Percentiles rank a stretch among this genome's conserved stretches.
Conservation (phyloP, 2,113 vertebrate species). For the Axis porcinus region DNA sequence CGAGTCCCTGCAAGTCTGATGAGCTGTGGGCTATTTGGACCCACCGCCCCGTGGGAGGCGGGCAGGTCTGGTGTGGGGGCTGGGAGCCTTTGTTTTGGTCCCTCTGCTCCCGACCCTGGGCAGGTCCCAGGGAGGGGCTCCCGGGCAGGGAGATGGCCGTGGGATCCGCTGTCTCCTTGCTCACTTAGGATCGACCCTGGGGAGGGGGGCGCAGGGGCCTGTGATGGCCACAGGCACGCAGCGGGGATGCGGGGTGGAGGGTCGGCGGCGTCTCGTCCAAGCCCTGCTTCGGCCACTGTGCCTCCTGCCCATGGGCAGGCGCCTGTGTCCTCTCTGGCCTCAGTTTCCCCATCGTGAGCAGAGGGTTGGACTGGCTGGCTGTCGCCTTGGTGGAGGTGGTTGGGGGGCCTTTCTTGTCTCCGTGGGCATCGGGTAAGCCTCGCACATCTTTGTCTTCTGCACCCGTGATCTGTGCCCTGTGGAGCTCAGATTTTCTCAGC, state of each 20-base stretch:
- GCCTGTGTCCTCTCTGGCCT: background rate
- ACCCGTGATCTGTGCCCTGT: accelerated
- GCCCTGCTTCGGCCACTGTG: background rate
- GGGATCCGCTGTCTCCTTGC: background rate
- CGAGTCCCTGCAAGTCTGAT: accelerated
- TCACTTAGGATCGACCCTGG: accelerated
- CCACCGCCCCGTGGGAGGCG: accelerated
- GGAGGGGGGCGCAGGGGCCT: background rate
- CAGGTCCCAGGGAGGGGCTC: background rate
- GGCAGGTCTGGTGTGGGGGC: background rate
- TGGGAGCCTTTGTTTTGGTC: background rate
- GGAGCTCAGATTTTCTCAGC: background rate
- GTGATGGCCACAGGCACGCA: too few species aligned
- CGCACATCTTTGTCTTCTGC: accelerated
- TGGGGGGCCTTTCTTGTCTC: background rate
- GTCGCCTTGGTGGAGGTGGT: background rate
- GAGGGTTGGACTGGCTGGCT: background rate
- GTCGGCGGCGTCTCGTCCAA: accelerated
- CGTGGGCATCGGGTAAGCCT: accelerated
- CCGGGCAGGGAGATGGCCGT: background rate
- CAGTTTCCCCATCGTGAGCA: background rate
- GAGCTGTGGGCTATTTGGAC: accelerated
- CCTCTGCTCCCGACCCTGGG: accelerated
- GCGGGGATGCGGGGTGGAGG: background rate
- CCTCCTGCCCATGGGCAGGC: accelerated